Base-by-base conservation (phyloP, 2,113 vertebrate genomes). In the Chloropsis hardwickii region DNA sequence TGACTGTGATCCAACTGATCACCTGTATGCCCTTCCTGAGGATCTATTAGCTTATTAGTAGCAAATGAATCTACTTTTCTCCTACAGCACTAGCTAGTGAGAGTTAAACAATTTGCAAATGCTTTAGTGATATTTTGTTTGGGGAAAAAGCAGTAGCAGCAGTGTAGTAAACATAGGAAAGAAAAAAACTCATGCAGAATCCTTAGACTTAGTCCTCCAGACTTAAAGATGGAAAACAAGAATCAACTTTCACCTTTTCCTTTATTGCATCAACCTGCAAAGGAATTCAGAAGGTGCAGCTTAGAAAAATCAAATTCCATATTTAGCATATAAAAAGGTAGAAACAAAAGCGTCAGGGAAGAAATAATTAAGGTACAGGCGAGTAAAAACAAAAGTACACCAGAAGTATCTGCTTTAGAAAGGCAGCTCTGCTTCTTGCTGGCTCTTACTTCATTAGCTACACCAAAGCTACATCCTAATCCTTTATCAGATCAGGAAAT, bases 261-360 rank as follows among this genome's bases (percentile, higher is more conserved):
- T 98, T 98, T 98, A 99, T 98, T 96, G 98, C 98, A 99, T 99
- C 99, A 98, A 99, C 98, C 99, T 99, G 99, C 97, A 99, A 99
- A 99, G 99, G 98, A 99, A 99, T 99, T 99, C 99, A 99, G 99
- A 99, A 99, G 98, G 98, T 98, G 99, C 98, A 98, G 98, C 98
- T 99, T 98, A 99, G 97, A 97, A 98, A 97, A 97, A 95, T 92
- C 97, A 98, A 98, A 98, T 96, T 97, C 96, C 94, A 98, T 98
- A 97, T 96, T 94, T 97, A 98, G 98, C 98, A 98, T 98, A 98
- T 98, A 98, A 98, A 98, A 97, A 99, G 98, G 98, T 98, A 98
- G 98, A 98, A 98, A 98, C 94, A 97, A 98, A 97, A 98, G 97
- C 87, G 97, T 98, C 96, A 98, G 95, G 97, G 96, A 93, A 98